Base-by-base conservation (phyloP, 1,140 invertebrate species). In the Drosophila pseudoananassae region DNA sequence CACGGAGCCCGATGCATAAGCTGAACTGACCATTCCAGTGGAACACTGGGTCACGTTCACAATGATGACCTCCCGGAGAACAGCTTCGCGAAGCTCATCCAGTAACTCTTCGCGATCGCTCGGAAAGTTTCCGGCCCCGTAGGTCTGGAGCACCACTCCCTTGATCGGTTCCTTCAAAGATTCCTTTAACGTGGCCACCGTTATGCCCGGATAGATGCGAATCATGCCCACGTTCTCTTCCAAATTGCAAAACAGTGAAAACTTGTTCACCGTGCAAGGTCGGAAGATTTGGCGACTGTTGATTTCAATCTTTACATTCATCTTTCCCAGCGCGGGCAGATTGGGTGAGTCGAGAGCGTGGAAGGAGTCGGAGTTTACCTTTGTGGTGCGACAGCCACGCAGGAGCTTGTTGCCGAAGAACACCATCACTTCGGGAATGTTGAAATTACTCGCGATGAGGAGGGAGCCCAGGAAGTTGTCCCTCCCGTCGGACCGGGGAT, bases 321-420 rank as follows among this genome's bases (percentile, higher is more conserved):
- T 93, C 47, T 94, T 94, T 1, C 96, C 98, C 6, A 99, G 88
- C 0, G 96, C 94, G 0, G 63, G 17, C 4, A 95, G 94, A 92
- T 99, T 99, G 0, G 97, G 98, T 0, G 97, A 98, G 61, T 96
- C 93, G 88, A 99, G 99, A 0, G 98, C 98, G 72, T 96, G 94
- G 45, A 99, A 95, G n/a, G 95, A 94, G 23, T 94, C 94, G 0
- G 96, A 94, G 59, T 96, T 97, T 0, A 95, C 92, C 92, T 99
- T 99, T 2, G 95, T 95, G 0, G 96, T 96, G 58, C 93, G 93
- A 92, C 99, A 99, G 1, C 98, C 98, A 23, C 98, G 94, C 75
- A 97, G 95, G 0, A 99, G 93, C 84, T 96, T 95, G 78, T 96
- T 96, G 27, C 96, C 95, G 80, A 99, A 99, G 82, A 96, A 97